Conservation (phyloP, 2,113 vertebrate genomes). For the Epinephelus lanceolatus region DNA sequence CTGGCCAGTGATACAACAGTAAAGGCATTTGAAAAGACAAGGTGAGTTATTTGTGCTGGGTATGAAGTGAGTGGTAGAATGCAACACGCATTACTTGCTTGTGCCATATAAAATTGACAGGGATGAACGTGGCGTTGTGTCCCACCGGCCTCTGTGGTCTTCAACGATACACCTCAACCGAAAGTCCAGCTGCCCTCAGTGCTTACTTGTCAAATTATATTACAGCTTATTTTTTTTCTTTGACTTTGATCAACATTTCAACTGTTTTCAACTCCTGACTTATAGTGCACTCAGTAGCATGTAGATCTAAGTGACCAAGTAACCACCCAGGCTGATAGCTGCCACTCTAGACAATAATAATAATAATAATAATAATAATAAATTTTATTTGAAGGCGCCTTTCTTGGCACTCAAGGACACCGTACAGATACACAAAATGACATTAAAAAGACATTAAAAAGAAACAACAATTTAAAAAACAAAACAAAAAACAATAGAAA, state of each 20-base stretch:
- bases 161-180: background rate
- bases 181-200: background rate
- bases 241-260: background rate
- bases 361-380: no score
- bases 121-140: background rate
- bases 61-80: background rate
- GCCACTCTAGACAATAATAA: no score
- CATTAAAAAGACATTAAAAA: no score
- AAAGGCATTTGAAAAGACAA: conserved; percentile 91
- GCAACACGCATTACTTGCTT: background rate
- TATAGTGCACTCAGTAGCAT: background rate
- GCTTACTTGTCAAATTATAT: background rate
- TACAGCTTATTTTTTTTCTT: background rate
- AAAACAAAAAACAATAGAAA: no score
- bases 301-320: no score
- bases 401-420: no score
- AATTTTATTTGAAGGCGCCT: no score
- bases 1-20: conserved; percentile 92
- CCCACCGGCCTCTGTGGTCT: background rate
- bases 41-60: conserved; percentile 79
- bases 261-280: background rate
- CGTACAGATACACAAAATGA: no score
- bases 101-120: background rate
- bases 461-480: no score
- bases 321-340: no score